phyloP scores from a whole-genome alignment of 2,797 vertebrate species.

The Podarcis lilfordi region DNA sequence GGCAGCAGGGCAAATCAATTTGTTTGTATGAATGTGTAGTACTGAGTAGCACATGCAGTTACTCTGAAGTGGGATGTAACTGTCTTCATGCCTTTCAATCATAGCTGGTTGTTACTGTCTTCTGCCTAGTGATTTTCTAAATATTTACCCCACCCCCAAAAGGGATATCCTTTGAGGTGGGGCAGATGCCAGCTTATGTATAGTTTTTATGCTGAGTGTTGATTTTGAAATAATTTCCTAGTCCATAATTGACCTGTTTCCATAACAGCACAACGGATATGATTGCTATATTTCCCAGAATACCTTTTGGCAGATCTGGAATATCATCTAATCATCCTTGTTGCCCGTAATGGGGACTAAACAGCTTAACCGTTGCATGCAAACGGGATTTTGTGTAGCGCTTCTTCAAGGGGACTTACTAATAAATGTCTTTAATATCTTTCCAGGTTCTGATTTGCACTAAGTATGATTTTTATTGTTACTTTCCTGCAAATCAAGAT shows the following conservation, averaged over 20 bases:
- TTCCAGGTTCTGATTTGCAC: background rate
- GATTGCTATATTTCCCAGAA: background rate
- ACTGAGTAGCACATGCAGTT: slow-evolving; percentile 15
- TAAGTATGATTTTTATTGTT: background rate
- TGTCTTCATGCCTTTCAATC: background rate
- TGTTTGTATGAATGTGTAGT: slow-evolving; percentile 40
- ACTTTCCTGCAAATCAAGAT: background rate
- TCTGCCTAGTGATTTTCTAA: slow-evolving; percentile 24
- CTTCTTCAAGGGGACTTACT: no score
- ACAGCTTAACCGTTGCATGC: no score
- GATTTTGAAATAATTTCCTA: background rate
- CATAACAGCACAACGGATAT: background rate
- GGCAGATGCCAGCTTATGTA: background rate
- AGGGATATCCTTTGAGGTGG: background rate
- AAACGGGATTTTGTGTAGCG: no score
- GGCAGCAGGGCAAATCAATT: slow-evolving; percentile 44
- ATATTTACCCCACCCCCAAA: background rate
- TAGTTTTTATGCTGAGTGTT: background rate
- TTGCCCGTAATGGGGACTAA: no score
- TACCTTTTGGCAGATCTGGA: background rate
- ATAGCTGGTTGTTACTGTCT: slow-evolving; percentile 13
- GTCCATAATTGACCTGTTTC: background rate
- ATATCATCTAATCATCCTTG: background rate
- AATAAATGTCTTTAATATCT: background rate
- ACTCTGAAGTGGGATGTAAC: background rate